Evolutionary conservation across 2,888 invertebrate genomes (phyloP).

Genomic region (Poecilobothrus nobilitatus): DNA sequence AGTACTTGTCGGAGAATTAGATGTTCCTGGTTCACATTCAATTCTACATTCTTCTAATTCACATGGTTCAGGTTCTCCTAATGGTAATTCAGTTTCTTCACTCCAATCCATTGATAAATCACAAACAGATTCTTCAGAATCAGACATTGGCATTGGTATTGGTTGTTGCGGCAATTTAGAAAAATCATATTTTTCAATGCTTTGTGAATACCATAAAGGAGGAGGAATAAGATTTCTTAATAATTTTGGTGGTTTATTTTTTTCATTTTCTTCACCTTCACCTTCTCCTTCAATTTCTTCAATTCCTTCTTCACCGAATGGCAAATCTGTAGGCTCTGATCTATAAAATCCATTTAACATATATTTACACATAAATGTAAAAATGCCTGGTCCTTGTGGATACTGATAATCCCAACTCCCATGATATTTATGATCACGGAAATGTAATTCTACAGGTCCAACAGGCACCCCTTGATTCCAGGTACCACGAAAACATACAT

Average conservation of each 20-base stretch:
- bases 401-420: slow-evolving; percentile 62
- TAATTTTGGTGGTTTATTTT: slow-evolving; percentile 22
- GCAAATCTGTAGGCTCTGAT: slow-evolving; percentile 37
- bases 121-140: slow-evolving; percentile 47
- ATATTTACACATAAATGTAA: slow-evolving; percentile 64
- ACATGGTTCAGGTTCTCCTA: neutral
- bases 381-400: slow-evolving; percentile 66
- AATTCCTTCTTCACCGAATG: neutral
- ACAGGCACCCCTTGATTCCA: slow-evolving; percentile 67
- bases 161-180: slow-evolving; percentile 64
- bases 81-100: slow-evolving; percentile 15
- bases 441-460: slow-evolving; percentile 65
- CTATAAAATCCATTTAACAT: slow-evolving; percentile 67
- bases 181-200: slow-evolving; percentile 57
- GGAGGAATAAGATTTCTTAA: slow-evolving; percentile 34
- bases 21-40: neutral
- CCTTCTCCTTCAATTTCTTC: slow-evolving; percentile 26
- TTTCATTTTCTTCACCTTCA: slow-evolving; percentile 33
- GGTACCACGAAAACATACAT: slow-evolving; percentile 59
- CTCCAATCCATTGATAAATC: slow-evolving; percentile 30
- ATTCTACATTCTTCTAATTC: neutral
- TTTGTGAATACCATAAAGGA: slow-evolving; percentile 61
- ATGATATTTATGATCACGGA: slow-evolving; percentile 58
- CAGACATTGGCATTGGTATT: slow-evolving; percentile 54
- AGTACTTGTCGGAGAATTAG: no score